These are phyloP conservation scores for Clarias magur DNA, from an alignment of 2,113 vertebrate species.

Conservation along the genomic window DNA sequence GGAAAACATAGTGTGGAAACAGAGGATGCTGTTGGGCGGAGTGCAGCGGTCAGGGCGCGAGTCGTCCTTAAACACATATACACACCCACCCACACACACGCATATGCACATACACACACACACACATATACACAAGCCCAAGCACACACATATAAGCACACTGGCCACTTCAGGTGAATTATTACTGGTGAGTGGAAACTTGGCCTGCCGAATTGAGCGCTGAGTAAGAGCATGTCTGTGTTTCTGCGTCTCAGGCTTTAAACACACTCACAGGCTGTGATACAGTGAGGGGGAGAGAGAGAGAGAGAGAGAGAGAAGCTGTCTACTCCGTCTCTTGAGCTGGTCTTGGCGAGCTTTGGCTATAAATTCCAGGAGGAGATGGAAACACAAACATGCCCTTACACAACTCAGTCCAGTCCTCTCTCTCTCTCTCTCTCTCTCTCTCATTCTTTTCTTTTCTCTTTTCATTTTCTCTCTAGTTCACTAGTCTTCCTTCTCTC, in stretches of 20 bases:
- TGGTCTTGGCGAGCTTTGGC: conserved; percentile 60
- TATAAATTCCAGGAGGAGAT: conserved; percentile 76
- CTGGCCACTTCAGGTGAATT: conserved; percentile 75
- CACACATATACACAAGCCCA: conserved; percentile 52
- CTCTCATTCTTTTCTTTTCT: neutral
- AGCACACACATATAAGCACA: conserved; percentile 52
- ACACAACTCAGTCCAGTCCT: conserved; percentile 52
- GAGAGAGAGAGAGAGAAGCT: neutral
- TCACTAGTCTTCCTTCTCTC: neutral
- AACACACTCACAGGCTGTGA: neutral
- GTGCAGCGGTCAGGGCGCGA: conserved; percentile 26
- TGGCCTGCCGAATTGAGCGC: conserved; percentile 68
- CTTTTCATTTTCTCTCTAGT: neutral
- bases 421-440: conserved; percentile 37
- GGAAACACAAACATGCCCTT: conserved; percentile 77
- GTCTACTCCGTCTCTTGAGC: conserved; percentile 44
- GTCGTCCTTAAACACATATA: conserved; percentile 16
- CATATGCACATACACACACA: conserved; percentile 52
- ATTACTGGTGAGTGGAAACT: conserved; percentile 78
- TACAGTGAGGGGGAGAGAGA: neutral
- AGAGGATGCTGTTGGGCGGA: conserved; percentile 46
- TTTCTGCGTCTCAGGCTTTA: conserved; percentile 30
- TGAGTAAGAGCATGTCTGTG: conserved; percentile 71
- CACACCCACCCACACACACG: conserved; percentile 38
- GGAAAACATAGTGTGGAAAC: conserved; percentile 68